Evolutionary conservation across 23 tunicate species (phyloP).

Genomic region (Halocynthia aurantium): DNA sequence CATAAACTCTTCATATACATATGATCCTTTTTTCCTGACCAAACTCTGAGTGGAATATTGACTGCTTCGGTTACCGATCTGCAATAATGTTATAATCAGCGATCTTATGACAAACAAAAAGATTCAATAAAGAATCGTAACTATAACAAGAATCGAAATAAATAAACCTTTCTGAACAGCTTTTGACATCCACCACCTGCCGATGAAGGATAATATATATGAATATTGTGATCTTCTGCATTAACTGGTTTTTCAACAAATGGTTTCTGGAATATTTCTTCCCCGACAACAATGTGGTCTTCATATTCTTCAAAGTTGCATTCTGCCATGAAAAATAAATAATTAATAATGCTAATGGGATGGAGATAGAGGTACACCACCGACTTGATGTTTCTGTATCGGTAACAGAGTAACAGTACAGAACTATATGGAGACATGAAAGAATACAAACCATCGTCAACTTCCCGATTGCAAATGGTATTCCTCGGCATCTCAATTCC

Average conservation of each 20-base stretch:
- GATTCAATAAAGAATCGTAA: not conserved
- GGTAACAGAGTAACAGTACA: too few relatives aligned
- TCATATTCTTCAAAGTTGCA: slow-evolving; percentile 92
- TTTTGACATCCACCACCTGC: slow-evolving; percentile 99
- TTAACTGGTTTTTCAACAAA: slow-evolving; percentile 99
- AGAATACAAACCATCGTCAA: slow-evolving; percentile 41
- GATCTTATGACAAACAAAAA: not conserved
- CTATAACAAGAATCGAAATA: not conserved
- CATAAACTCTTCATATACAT: slow-evolving; percentile 99
- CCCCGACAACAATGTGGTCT: slow-evolving; percentile 91
- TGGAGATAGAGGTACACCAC: too few relatives aligned
- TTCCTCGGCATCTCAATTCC: slow-evolving; percentile 96
- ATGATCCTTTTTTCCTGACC: slow-evolving; percentile 84
- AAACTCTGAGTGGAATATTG: slow-evolving; percentile 79
- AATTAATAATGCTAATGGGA: too few relatives aligned
- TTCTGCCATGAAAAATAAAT: slow-evolving; percentile 1
- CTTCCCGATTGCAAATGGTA: slow-evolving; percentile 79
- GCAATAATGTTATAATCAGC: slow-evolving; percentile 8
- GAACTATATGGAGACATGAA: not conserved
- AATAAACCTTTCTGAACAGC: slow-evolving; percentile 83
- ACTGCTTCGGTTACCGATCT: slow-evolving; percentile 90
- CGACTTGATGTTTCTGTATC: not conserved
- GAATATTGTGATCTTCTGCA: slow-evolving; percentile 99
- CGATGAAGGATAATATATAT: slow-evolving; percentile 97
- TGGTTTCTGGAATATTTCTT: slow-evolving; percentile 94